Evolutionary conservation across 2,888 invertebrate species (phyloP).

Genomic region (Drosophila borborema): DNA sequence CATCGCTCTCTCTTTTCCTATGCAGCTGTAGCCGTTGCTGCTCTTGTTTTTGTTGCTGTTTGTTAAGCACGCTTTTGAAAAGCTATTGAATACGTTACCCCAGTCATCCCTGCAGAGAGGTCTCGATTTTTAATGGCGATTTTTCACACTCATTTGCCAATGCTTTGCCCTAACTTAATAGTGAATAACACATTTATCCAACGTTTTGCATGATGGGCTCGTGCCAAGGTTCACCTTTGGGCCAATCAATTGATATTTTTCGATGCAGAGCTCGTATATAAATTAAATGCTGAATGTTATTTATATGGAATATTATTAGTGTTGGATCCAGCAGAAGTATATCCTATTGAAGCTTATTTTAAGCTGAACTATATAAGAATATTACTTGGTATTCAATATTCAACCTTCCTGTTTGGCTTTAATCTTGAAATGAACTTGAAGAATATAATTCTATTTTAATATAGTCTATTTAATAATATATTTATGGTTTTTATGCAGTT

Average conservation of each 20-base stretch:
- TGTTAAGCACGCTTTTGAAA: constrained; percentile 75
- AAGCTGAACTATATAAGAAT: too few species aligned
- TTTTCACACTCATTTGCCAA: constrained; percentile 70
- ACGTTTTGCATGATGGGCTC: background rate
- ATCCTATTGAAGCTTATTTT: too few species aligned
- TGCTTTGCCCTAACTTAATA: constrained; percentile 14
- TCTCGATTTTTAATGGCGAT: constrained; percentile 65
- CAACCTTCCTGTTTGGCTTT: too few species aligned
- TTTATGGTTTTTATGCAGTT: too few species aligned
- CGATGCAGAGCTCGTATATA: too few species aligned
- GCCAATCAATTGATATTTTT: background rate
- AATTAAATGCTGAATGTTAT: too few species aligned
- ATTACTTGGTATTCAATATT: too few species aligned
- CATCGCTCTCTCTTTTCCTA: constrained; percentile 13
- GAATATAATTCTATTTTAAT: too few species aligned
- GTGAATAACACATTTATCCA: constrained; percentile 17
- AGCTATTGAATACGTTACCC: constrained; percentile 75
- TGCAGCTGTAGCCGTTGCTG: constrained; percentile 20
- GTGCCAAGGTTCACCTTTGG: background rate
- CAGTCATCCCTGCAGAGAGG: constrained; percentile 25
- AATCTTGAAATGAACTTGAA: too few species aligned
- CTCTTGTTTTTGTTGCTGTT: constrained; percentile 50
- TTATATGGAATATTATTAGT: too few species aligned
- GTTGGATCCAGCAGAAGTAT: too few species aligned
- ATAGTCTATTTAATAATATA: too few species aligned